Conservation (phyloP, 1,140 invertebrate genomes). For the Nephila pilipes region DNA sequence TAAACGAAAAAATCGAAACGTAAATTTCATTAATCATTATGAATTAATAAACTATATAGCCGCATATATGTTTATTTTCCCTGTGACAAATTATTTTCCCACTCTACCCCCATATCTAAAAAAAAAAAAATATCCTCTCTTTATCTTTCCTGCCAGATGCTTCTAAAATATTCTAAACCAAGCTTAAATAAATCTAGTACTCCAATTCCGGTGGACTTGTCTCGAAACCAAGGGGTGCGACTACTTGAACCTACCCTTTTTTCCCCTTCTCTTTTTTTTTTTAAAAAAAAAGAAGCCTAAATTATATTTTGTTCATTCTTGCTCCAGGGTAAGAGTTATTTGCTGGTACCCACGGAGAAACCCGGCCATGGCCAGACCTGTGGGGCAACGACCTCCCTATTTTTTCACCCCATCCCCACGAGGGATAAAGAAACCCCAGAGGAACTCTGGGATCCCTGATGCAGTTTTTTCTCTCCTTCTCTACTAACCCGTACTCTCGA, state of each 20-base stretch:
- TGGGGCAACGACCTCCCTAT: slow-evolving; percentile 10
- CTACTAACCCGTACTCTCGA: slow-evolving; percentile 28
- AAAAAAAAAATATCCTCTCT: background rate
- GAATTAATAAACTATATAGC: no score
- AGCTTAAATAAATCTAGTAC: background rate
- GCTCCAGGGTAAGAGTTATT: slow-evolving; percentile 54
- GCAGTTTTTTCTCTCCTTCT: slow-evolving; percentile 24
- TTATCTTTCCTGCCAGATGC: background rate
- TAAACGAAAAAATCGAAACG: no score
- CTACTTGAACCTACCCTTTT: slow-evolving; percentile 21
- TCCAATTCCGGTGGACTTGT: slow-evolving; percentile 16
- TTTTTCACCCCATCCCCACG: slow-evolving; percentile 48
- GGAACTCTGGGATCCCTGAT: background rate
- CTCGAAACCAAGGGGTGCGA: slow-evolving; percentile 1
- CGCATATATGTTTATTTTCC: no score
- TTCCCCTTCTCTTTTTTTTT: background rate
- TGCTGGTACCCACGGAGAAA: slow-evolving; percentile 43
- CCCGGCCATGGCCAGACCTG: slow-evolving; percentile 53
- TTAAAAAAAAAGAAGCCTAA: background rate
- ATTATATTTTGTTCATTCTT: slow-evolving; percentile 57
- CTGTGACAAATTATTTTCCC: no score
- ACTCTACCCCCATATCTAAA: no score
- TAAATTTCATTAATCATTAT: no score
- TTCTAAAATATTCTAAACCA: background rate
- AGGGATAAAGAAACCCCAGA: slow-evolving; percentile 43